Evolutionary conservation across 2,888 invertebrate species (phyloP), one percentile per base, ranked within the genome.

Genomic region (Ptychoptera contaminata): DNA sequence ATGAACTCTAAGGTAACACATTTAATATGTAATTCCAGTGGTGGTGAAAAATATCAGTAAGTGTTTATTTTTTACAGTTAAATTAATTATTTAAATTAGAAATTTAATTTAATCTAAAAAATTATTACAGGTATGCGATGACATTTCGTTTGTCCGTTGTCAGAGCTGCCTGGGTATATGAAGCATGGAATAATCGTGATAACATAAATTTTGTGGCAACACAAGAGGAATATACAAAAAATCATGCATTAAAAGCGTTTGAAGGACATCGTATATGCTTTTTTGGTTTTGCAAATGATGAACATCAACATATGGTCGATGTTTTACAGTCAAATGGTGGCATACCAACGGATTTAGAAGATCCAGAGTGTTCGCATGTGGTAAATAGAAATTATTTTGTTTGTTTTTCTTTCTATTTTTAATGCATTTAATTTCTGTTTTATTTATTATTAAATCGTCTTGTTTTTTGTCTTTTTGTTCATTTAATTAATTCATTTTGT

Each of bases 281-380:
- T 64, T 73, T 83, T 56, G 93, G 93, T 7, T 94, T 94, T 67
- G 77, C 85, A 2, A 79, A 79, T 48, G 90, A 91, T 55, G 94
- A 94, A 65, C 80, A 82, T 59, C 77, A 77, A 58, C 91, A 93
- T 61, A 93, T 94, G 92, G 79, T 81, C 48, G 90, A 92, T 60
- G 79, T 92, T 53, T 73, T 93, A 47, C 72, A 79, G 55, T 78
- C 80, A 59, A 92, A 93, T 68, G 88, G 87, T 56, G 91, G 90
- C 46, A 79, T 79, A 49, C 73, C 79, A 48, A 77, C 82, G 48
- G 76, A 77, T 37, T 69, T 80, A 51, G 85, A 85, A 54, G 88
- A 91, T 72, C 74, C 82, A 15, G 76, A 77, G 58, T 90, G 88
- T 63, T 87, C 91, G 37, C 94, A 96, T 69, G 80, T 94, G 65